These are phyloP conservation scores for Mechanitis messenoides DNA, from an alignment of 2,888 invertebrate species.

Conservation along the genomic window DNA sequence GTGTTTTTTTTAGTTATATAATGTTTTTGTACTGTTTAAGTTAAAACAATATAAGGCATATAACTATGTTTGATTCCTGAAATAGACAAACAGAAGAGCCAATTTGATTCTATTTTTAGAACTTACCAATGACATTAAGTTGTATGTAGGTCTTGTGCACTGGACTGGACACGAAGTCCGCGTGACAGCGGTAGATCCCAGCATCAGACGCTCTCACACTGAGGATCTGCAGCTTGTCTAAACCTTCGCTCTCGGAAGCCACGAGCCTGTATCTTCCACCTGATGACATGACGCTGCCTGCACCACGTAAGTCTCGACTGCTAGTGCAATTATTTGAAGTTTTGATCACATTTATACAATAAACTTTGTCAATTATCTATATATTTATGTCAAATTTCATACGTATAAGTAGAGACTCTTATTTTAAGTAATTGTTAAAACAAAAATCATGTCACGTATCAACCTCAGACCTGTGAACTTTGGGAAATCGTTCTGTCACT, in stretches of 20 bases:
- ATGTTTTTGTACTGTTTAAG: too few species aligned
- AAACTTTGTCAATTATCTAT: too few species aligned
- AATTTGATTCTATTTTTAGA: conserved; percentile 1
- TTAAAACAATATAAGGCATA: too few species aligned
- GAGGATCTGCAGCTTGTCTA: conserved; percentile 49
- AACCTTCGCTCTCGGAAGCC: conserved; percentile 41
- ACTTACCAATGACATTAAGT: conserved; percentile 57
- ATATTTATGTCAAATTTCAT: too few species aligned
- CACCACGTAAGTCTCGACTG: conserved; percentile 64
- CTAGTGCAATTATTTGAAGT: conserved; percentile 40
- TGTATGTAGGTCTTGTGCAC: conserved; percentile 54
- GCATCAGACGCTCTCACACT: conserved; percentile 50
- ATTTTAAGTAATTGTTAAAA: too few species aligned
- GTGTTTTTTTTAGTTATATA: too few species aligned
- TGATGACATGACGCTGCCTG: conserved; percentile 34
- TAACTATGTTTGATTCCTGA: not conserved
- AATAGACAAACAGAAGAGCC: not conserved
- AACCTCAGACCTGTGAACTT: too few species aligned
- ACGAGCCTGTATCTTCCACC: conserved; percentile 51
- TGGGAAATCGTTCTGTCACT: too few species aligned
- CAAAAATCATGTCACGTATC: too few species aligned
- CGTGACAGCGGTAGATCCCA: conserved; percentile 59
- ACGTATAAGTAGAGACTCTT: too few species aligned
- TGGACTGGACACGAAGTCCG: conserved; percentile 60
- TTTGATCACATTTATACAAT: not conserved